phyloP scores from a whole-genome alignment of 2,888 invertebrate species.

The Monoplex corrugatus region DNA sequence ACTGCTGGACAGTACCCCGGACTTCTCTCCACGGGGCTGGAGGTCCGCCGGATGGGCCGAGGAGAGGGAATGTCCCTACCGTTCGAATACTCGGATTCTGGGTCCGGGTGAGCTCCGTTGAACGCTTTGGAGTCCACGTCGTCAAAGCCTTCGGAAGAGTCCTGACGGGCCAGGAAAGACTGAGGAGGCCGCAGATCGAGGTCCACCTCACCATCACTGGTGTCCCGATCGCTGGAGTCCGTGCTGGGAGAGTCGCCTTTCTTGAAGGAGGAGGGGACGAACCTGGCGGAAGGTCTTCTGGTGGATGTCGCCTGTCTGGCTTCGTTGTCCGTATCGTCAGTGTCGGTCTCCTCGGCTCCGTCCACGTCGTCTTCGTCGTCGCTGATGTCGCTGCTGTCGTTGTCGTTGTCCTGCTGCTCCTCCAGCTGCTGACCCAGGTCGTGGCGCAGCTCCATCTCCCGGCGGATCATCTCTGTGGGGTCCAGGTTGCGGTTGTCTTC shows the following conservation, averaged over 20 bases:
- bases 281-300: conserved; percentile 37
- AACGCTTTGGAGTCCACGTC: not conserved
- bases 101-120: too few relatives aligned
- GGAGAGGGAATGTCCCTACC: not conserved
- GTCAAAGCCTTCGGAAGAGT: conserved; percentile 32
- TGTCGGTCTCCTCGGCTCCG: conserved; percentile 11
- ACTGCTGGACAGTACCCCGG: not conserved
- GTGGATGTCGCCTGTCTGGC: conserved; percentile 17
- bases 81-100: not conserved
- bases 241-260: not conserved
- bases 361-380: conserved; percentile 64
- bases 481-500: conserved; percentile 79
- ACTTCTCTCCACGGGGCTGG: not conserved
- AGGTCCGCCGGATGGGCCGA: not conserved
- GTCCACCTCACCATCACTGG: not conserved
- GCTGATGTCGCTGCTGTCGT: conserved; percentile 68
- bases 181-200: not conserved
- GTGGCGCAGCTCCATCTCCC: conserved; percentile 66
- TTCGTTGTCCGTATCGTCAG: not conserved
- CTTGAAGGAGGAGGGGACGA: not conserved
- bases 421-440: conserved; percentile 66
- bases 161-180: conserved; percentile 7
- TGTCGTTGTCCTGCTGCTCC: conserved; percentile 59
- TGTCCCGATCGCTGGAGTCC: conserved; percentile 25
- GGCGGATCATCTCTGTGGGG: conserved; percentile 75